These are phyloP conservation scores for Cantharis rufa DNA, from an alignment of 2,888 invertebrate species.

Conservation along the genomic window DNA sequence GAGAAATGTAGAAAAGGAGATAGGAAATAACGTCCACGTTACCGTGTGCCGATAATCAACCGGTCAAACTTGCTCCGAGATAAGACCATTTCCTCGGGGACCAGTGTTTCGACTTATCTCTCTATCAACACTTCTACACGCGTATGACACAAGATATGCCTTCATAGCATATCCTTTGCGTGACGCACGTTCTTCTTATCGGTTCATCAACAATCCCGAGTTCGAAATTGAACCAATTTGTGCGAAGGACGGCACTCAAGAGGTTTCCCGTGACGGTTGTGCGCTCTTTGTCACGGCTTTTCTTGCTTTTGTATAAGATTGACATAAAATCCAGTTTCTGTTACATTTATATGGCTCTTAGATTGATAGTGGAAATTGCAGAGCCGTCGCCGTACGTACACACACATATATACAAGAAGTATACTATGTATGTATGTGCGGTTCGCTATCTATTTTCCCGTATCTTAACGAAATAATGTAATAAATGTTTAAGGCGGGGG, in stretches of 20 bases:
- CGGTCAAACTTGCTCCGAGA: slow-evolving; percentile 20
- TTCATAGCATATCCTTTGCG: slow-evolving; percentile 28
- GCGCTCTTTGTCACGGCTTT: slow-evolving; percentile 18
- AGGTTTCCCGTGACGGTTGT: slow-evolving; percentile 23
- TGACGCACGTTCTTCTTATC: slow-evolving; percentile 28
- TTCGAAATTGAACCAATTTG: slow-evolving; percentile 32
- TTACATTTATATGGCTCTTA: slow-evolving; percentile 28
- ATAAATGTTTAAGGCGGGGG: slow-evolving; percentile 15
- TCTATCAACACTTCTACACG: slow-evolving; percentile 42
- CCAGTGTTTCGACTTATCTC: slow-evolving; percentile 38
- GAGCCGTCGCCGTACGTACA: slow-evolving; percentile 1
- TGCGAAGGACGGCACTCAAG: slow-evolving; percentile 28
- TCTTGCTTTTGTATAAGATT: slow-evolving; percentile 28
- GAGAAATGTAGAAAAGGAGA: slow-evolving; percentile 36
- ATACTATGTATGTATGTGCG: slow-evolving; percentile 2
- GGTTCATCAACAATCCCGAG: slow-evolving; percentile 30
- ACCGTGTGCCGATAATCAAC: slow-evolving; percentile 9
- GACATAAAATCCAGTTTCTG: slow-evolving; percentile 26
- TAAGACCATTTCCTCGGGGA: slow-evolving; percentile 37
- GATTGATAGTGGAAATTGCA: slow-evolving; percentile 32
- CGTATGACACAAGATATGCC: slow-evolving; percentile 40
- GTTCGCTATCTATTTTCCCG: slow-evolving; percentile 23
- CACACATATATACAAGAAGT: neutral
- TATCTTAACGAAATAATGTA: slow-evolving; percentile 24
- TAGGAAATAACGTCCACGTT: slow-evolving; percentile 18